Evolutionary conservation across 2,888 invertebrate species (phyloP).

Genomic region (Leptogaster cylindrica): DNA sequence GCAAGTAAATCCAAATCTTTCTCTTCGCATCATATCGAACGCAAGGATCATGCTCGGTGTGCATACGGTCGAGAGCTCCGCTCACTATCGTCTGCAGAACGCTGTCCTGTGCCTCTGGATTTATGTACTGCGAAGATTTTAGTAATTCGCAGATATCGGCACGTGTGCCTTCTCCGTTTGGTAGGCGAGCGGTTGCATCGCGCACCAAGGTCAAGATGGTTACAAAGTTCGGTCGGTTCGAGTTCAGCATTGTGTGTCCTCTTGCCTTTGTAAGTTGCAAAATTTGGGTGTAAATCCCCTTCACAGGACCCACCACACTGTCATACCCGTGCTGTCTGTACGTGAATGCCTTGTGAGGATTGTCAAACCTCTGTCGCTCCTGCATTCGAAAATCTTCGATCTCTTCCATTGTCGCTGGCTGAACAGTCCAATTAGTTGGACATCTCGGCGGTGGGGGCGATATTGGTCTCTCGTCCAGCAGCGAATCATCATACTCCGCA

Average conservation of each 20-base stretch:
- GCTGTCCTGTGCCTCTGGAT: conserved; percentile 61
- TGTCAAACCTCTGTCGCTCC: conserved; percentile 83
- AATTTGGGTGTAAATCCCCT: conserved; percentile 76
- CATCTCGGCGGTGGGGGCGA: conserved; percentile 69
- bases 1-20: conserved; percentile 95
- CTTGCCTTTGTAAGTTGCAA: conserved; percentile 70
- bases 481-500: conserved; percentile 49
- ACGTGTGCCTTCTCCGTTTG: conserved; percentile 92
- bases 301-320: conserved; percentile 81
- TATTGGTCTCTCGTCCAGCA: conserved; percentile 56
- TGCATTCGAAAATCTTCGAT: conserved; percentile 77
- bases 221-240: conserved; percentile 87
- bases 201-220: conserved; percentile 89
- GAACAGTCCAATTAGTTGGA: conserved; percentile 83
- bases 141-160: conserved; percentile 89
- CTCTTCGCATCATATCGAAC: conserved; percentile 91
- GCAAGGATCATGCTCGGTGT: conserved; percentile 88
- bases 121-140: conserved; percentile 74
- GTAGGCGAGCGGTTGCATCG: conserved; percentile 90
- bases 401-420: conserved; percentile 79
- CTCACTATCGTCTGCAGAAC: conserved; percentile 79
- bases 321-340: conserved; percentile 87
- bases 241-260: conserved; percentile 82
- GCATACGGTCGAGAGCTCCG: conserved; percentile 87
- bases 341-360: conserved; percentile 91